Evolutionary conservation across 2,888 invertebrate species (phyloP).

Genomic region (Teinopalpus imperialis): DNA sequence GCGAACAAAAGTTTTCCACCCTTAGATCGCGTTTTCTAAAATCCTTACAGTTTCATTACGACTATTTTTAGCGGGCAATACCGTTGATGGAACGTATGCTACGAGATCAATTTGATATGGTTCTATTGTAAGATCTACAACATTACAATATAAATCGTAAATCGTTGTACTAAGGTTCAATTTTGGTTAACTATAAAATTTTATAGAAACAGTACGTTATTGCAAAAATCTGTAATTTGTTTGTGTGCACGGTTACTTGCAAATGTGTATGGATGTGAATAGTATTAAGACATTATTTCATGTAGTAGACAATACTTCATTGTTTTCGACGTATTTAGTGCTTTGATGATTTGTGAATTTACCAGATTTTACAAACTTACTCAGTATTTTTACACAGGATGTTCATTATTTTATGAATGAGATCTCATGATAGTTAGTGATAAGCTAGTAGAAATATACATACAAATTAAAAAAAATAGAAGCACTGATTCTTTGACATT

Average conservation of each 20-base stretch:
- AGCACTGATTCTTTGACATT: too few relatives aligned
- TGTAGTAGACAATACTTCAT: slow-evolving; percentile 54
- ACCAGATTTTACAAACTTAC: too few relatives aligned
- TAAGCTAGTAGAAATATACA: too few relatives aligned
- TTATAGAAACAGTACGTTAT: slow-evolving; percentile 29
- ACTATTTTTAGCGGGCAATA: slow-evolving; percentile 51
- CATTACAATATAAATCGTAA: slow-evolving; percentile 33
- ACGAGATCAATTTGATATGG: slow-evolving; percentile 30
- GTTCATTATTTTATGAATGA: too few relatives aligned
- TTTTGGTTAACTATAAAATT: slow-evolving; percentile 23
- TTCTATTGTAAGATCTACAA: slow-evolving; percentile 26
- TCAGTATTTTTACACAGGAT: too few relatives aligned
- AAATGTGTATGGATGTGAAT: slow-evolving; percentile 58
- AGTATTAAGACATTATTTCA: slow-evolving; percentile 61
- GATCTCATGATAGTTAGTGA: too few relatives aligned
- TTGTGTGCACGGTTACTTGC: slow-evolving; percentile 57
- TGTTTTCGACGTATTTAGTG: slow-evolving; percentile 39
- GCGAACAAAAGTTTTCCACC: slow-evolving; percentile 46
- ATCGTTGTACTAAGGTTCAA: slow-evolving; percentile 21
- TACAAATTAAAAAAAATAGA: too few relatives aligned
- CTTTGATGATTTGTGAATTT: slow-evolving; percentile 14
- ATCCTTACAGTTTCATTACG: slow-evolving; percentile 53
- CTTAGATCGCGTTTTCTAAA: slow-evolving; percentile 56
- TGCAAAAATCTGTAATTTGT: slow-evolving; percentile 39
- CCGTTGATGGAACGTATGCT: slow-evolving; percentile 47